These are phyloP conservation scores for Salticus scenicus DNA, from an alignment of 2,888 invertebrate genomes.

Conservation along the genomic window DNA sequence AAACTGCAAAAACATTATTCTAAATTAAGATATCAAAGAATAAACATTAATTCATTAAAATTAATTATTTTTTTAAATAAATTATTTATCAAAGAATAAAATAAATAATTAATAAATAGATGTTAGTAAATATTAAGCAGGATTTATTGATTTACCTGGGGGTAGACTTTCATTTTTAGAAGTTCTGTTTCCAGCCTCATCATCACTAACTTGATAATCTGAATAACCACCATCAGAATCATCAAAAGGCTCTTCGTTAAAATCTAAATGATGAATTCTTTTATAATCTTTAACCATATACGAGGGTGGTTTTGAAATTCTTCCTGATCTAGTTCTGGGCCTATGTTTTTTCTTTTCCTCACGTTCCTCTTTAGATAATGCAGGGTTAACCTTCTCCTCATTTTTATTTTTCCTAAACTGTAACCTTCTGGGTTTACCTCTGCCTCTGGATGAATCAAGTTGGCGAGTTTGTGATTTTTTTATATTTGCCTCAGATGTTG, in stretches of 20 bases:
- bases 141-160: slow-evolving; percentile 52
- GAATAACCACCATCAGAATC: slow-evolving; percentile 80
- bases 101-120: too few species aligned
- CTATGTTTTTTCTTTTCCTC: slow-evolving; percentile 77
- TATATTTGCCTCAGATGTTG: background rate
- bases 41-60: too few species aligned
- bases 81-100: too few species aligned
- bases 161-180: slow-evolving; percentile 37
- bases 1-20: too few species aligned
- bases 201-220: slow-evolving; percentile 77
- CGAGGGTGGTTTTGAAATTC: slow-evolving; percentile 80
- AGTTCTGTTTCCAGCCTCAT: slow-evolving; percentile 70
- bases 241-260: slow-evolving; percentile 79
- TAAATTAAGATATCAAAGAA: too few species aligned
- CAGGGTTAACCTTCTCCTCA: slow-evolving; percentile 73
- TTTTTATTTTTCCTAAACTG: slow-evolving; percentile 37
- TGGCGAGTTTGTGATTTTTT: background rate
- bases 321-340: slow-evolving; percentile 79
- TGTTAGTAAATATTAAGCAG: too few species aligned
- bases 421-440: slow-evolving; percentile 68
- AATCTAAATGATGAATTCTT: slow-evolving; percentile 79
- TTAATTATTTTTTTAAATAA: too few species aligned
- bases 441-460: slow-evolving; percentile 16
- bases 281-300: slow-evolving; percentile 81
- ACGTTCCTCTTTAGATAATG: slow-evolving; percentile 77